Evolutionary conservation across 2,888 invertebrate species (phyloP).

Genomic region (Scaptodrosophila latifasciaeformis): DNA sequence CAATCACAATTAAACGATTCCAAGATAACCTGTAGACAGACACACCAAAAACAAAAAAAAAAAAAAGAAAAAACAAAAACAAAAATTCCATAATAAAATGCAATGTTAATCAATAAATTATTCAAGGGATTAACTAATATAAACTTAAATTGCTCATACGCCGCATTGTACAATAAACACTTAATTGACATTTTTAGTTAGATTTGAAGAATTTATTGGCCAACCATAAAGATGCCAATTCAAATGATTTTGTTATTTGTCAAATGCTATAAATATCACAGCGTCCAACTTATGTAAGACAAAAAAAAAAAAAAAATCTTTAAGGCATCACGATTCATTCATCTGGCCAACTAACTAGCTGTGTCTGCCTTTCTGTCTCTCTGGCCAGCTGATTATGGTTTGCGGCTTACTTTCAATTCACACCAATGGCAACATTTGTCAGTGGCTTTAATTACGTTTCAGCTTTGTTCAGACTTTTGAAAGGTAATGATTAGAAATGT

Average conservation of each 20-base stretch:
- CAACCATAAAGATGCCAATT: slow-evolving; percentile 32
- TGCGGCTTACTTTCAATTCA: no score
- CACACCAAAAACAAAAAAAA: slow-evolving; percentile 5
- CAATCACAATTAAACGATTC: slow-evolving; percentile 6
- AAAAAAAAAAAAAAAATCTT: no score
- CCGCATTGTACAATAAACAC: slow-evolving; percentile 35
- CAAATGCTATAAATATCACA: slow-evolving; percentile 26
- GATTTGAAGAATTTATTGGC: slow-evolving; percentile 24
- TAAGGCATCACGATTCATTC: no score
- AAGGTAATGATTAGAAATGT: slow-evolving; percentile 29
- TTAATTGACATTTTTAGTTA: slow-evolving; percentile 50
- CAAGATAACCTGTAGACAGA: slow-evolving; percentile 27
- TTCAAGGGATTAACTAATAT: slow-evolving; percentile 57
- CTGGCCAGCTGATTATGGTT: no score
- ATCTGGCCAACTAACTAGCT: neutral
- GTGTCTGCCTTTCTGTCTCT: slow-evolving; percentile 10
- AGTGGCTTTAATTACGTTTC: no score
- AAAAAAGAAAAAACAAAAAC: slow-evolving; percentile 12
- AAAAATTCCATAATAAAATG: slow-evolving; percentile 4
- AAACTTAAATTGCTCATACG: slow-evolving; percentile 28
- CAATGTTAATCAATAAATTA: slow-evolving; percentile 43
- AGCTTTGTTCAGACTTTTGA: no score
- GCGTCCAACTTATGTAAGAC: slow-evolving; percentile 17
- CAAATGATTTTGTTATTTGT: slow-evolving; percentile 26
- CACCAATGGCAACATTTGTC: no score